Evolutionary conservation across 2,888 invertebrate genomes (phyloP).

Genomic region (Lepidonotus clava): DNA sequence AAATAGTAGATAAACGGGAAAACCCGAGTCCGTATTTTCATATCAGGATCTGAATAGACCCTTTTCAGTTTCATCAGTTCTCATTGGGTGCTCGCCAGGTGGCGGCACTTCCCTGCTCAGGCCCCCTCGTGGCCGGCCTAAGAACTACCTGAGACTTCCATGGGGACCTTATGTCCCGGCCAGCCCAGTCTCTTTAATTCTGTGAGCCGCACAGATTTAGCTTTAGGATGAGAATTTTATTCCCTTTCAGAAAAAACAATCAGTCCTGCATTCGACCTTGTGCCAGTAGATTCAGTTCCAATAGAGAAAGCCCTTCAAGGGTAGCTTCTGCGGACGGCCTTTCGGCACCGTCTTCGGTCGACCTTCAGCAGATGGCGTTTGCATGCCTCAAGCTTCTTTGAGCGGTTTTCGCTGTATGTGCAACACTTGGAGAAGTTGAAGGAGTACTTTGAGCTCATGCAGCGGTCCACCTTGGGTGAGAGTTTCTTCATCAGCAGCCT

Average conservation of each 20-base stretch:
- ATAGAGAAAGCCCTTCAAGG: not conserved
- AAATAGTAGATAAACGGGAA: too few relatives aligned
- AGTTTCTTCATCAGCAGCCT: conserved; percentile 56
- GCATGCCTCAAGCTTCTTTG: conserved; percentile 65
- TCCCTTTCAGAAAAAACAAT: too few relatives aligned
- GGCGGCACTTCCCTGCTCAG: not conserved
- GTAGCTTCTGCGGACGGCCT: conserved; percentile 27
- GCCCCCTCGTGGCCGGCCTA: not conserved
- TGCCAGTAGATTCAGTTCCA: too few relatives aligned
- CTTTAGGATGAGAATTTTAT: too few relatives aligned
- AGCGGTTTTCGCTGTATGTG: conserved; percentile 64
- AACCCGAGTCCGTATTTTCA: conserved; percentile 11
- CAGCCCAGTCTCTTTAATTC: too few relatives aligned
- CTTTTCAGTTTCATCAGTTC: not conserved
- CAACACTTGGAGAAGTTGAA: conserved; percentile 71
- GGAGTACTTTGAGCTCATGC: conserved; percentile 64
- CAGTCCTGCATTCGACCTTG: too few relatives aligned
- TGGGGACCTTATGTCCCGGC: too few relatives aligned
- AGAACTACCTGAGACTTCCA: conserved; percentile 36
- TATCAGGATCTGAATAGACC: not conserved
- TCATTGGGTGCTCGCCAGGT: not conserved
- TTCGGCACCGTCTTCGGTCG: conserved; percentile 34
- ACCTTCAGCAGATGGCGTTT: conserved; percentile 55
- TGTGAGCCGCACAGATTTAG: too few relatives aligned
- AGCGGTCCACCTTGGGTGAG: conserved; percentile 68